phyloP scores from a whole-genome alignment of 2,797 vertebrate species.

The Neomorphus geoffroyi region DNA sequence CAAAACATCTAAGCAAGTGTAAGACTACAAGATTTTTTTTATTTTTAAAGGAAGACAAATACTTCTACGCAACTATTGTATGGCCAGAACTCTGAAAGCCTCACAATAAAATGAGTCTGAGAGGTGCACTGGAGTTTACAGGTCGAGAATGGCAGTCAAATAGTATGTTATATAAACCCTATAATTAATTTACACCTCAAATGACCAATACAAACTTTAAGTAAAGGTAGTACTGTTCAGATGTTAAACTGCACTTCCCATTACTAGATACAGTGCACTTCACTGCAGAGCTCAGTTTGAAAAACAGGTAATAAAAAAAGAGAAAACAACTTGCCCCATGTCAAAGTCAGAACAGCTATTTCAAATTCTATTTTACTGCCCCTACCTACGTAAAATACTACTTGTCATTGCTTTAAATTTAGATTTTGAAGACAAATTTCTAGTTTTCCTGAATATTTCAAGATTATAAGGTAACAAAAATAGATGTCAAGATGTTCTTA shows the following conservation, averaged over 20 bases:
- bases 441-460: neutral
- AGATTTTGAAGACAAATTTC: neutral
- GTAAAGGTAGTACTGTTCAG: neutral
- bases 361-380: neutral
- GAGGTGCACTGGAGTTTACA: neutral
- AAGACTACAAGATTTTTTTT: neutral
- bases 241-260: neutral
- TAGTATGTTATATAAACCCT: neutral
- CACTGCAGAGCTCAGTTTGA: neutral
- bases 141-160: neutral
- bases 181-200: neutral
- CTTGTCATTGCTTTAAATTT: neutral
- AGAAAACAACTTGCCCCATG: neutral
- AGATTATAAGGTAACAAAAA: neutral
- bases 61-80: fast-evolving
- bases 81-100: neutral
- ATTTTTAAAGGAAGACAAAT: neutral
- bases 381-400: neutral
- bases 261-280: neutral
- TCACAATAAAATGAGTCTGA: neutral
- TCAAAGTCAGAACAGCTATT: neutral
- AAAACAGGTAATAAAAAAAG: neutral
- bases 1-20: neutral
- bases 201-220: neutral
- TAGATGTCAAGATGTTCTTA: neutral